Evolutionary conservation across 2,113 vertebrate genomes (phyloP), one percentile per base, ranked within the genome.

Genomic region (Gadus macrocephalus): DNA sequence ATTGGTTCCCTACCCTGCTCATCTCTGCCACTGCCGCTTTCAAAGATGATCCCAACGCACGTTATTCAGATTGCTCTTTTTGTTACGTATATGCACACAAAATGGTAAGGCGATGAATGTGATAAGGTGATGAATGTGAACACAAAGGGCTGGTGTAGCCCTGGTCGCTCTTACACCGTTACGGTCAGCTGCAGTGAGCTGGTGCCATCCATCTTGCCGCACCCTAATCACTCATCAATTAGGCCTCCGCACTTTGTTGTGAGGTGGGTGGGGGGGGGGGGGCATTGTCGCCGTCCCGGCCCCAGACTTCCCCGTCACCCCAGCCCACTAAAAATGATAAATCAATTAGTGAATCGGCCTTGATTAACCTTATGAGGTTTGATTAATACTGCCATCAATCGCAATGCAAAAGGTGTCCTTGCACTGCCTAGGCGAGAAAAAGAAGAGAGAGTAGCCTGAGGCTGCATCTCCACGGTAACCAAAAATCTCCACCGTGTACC

Each of bases 381-480:
- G 81, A 90, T 89, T 89, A 87, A 90, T 87, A 87, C 81, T 87
- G 79, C 74, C 76, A 88, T 89, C 77, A 76, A 79, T 81, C 77
- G 82, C 60, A 77, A 80, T 87, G 42, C 8, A 81, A 83, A 87
- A 86, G 0, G 67, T 73, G 83, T 85, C 87, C 83, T 90, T 89
- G 85, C 8, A 4, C 64, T 72, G 63, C 22, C 66, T 55, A 28
- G 66, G 56, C 72, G 75, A 73, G 11, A 74, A 79, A 19, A 49
- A 49, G 1, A 12, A 9, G 4, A 7, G 31, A 35, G 6, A 35
- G 31, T 35, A 35, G 31, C 31, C 31, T 35, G 27, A 78, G 76
- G 74, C 19, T 69, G 59, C 66, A 42, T 81, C 60, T 79, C 61
- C 58, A 75, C 49, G 35, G 62, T 55, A 78, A 72, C 74, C 62